Evolutionary conservation across 1,140 invertebrate genomes (phyloP).

Genomic region (Drosophila sturtevanti): DNA sequence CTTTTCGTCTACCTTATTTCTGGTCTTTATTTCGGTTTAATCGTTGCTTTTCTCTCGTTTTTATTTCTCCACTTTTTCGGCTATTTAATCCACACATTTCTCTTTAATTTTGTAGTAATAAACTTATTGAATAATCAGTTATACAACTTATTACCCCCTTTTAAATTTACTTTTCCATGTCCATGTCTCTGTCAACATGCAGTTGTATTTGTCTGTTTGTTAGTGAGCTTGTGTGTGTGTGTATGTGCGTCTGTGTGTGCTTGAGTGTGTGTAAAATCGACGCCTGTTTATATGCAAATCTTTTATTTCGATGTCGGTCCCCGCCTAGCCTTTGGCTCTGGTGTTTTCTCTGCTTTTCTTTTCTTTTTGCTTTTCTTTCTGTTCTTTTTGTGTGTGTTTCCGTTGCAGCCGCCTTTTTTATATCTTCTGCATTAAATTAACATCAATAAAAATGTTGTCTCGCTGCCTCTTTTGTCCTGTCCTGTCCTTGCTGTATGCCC

Average conservation of each 20-base stretch:
- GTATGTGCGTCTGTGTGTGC: slow-evolving; percentile 26
- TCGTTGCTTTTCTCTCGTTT: too few relatives aligned
- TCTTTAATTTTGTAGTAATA: too few relatives aligned
- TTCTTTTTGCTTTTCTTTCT: slow-evolving; percentile 29
- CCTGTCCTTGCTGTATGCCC: slow-evolving; percentile 28
- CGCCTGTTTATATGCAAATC: slow-evolving; percentile 78
- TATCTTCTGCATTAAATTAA: slow-evolving; percentile 78
- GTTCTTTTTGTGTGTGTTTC: slow-evolving; percentile 65
- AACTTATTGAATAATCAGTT: too few relatives aligned
- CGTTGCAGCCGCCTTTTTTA: slow-evolving; percentile 68
- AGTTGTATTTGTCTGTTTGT: slow-evolving; percentile 10
- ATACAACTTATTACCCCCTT: neutral
- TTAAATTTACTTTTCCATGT: too few relatives aligned
- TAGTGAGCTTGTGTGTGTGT: slow-evolving; percentile 38
- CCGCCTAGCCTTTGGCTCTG: slow-evolving; percentile 19
- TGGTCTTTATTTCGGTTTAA: too few relatives aligned
- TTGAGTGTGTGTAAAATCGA: slow-evolving; percentile 42
- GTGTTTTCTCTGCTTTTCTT: slow-evolving; percentile 37
- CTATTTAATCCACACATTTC: too few relatives aligned
- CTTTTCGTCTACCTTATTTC: too few relatives aligned
- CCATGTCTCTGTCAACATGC: neutral
- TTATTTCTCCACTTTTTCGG: too few relatives aligned
- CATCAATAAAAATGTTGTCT: slow-evolving; percentile 69
- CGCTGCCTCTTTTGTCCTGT: slow-evolving; percentile 46
- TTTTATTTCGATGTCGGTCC: slow-evolving; percentile 66